Percentiles rank a stretch among this genome's conserved stretches.
Evolutionary conservation across 2,888 invertebrate species (phyloP).

Genomic region (Tenthredo distinguenda): DNA sequence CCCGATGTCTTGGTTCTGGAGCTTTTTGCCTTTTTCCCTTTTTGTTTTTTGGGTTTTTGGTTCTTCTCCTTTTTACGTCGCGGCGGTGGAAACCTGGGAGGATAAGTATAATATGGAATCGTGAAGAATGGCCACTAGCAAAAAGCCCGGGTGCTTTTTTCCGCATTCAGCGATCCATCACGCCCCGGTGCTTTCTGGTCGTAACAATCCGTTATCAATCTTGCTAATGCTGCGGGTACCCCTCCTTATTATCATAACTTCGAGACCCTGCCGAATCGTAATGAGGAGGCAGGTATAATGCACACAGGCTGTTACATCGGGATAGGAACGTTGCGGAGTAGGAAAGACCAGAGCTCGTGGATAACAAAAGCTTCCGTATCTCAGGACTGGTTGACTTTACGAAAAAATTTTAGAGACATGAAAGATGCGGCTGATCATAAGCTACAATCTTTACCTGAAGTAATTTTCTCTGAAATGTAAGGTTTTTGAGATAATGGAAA

Average conservation of each 20-base stretch:
- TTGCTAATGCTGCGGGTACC: conserved; percentile 62
- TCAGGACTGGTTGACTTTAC: background rate
- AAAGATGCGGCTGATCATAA: background rate
- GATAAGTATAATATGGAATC: conserved; percentile 26
- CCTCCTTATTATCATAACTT: conserved; percentile 65
- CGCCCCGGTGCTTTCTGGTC: conserved; percentile 56
- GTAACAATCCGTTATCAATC: conserved; percentile 68
- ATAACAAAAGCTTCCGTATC: background rate
- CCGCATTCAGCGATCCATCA: conserved; percentile 58
- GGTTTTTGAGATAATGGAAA: background rate
- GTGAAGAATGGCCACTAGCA: background rate
- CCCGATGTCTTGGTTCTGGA: background rate
- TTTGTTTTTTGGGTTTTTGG: background rate
- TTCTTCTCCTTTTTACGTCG: background rate
- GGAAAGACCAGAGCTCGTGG: background rate
- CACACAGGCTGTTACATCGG: background rate
- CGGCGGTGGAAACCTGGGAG: background rate
- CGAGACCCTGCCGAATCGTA: conserved; percentile 57
- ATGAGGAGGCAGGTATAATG: conserved; percentile 52
- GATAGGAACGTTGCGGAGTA: background rate
- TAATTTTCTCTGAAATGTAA: background rate
- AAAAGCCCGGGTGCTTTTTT: conserved; percentile 9
- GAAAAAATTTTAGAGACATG: background rate
- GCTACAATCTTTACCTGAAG: background rate
- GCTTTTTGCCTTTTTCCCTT: background rate